A percentile compares a stretch with the other conserved stretches of the same genome.
These are phyloP conservation scores for Speoplatyrhinus poulsoni DNA, from an alignment of 2,113 vertebrate species.

Conservation along the genomic window DNA sequence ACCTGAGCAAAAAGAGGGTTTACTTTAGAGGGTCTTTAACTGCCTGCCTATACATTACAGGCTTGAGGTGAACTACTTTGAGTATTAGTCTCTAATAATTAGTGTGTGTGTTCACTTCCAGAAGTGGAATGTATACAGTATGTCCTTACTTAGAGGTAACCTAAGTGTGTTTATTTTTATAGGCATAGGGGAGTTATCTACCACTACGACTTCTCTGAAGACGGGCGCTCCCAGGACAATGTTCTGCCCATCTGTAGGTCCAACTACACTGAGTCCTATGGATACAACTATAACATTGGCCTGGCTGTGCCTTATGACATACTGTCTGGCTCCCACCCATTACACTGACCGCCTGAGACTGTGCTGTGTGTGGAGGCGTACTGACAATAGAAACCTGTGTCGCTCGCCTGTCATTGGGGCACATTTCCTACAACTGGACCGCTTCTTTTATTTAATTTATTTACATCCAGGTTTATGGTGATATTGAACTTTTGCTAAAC, in stretches of 20 bases:
- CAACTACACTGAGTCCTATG: constrained; percentile 67
- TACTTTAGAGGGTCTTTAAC: no score
- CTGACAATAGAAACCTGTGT: neutral
- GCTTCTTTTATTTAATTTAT: neutral
- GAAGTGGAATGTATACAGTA: no score
- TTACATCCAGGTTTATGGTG: neutral
- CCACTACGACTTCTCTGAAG: constrained; percentile 87
- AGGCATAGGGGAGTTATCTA: constrained; percentile 90
- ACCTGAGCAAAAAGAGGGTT: no score
- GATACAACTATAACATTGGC: constrained; percentile 90
- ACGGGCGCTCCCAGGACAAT: constrained; percentile 76
- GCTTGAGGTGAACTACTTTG: no score
- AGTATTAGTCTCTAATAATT: no score
- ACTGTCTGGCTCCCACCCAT: constrained; percentile 41
- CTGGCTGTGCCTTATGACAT: constrained; percentile 83
- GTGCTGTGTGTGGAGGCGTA: neutral
- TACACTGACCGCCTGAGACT: constrained; percentile 37
- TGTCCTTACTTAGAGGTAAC: neutral
- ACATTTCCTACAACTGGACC: constrained; percentile 21
- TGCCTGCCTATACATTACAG: no score
- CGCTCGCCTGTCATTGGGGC: neutral
- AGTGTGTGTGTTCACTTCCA: no score
- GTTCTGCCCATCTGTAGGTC: constrained; percentile 90
- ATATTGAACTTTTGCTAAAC: no score
- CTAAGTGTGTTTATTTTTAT: neutral